These are phyloP conservation scores for Anomalospiza imberbis DNA, from an alignment of 2,797 vertebrate species.

Conservation along the genomic window DNA sequence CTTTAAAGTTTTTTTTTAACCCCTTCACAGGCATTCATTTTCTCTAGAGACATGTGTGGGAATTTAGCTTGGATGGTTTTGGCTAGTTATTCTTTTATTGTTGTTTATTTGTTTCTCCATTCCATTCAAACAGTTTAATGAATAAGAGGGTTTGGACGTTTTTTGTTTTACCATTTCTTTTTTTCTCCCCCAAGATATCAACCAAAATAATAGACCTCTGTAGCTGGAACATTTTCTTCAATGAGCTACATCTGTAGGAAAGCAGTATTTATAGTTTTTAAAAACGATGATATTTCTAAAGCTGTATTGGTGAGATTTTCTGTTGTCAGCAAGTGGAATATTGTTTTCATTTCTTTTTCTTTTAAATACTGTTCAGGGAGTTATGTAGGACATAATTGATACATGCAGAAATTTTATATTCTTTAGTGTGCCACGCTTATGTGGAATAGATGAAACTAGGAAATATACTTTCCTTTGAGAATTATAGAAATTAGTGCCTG, in stretches of 20 bases:
- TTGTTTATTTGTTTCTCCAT: not conserved
- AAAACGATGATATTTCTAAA: conserved; percentile 53
- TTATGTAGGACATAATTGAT: conserved; percentile 58
- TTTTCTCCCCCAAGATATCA: not conserved
- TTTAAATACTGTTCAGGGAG: conserved; percentile 65
- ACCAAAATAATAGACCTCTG: not conserved
- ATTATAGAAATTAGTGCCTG: conserved; percentile 58
- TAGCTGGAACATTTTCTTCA: not conserved
- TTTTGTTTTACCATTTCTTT: not conserved
- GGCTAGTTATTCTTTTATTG: not conserved
- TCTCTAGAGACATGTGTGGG: not conserved
- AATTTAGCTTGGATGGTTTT: not conserved
- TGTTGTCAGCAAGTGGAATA: conserved; percentile 69
- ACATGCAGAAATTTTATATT: conserved; percentile 61
- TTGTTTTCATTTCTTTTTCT: conserved; percentile 68
- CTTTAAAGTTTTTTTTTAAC: not conserved
- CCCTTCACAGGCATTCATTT: not conserved
- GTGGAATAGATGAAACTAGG: conserved; percentile 52
- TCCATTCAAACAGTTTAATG: not conserved
- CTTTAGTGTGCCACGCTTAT: conserved; percentile 46
- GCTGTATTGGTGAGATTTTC: conserved; percentile 57
- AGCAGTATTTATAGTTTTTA: conserved; percentile 47
- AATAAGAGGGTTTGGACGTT: not conserved
- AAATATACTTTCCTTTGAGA: conserved; percentile 63
- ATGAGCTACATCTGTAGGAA: not conserved